Conservation (phyloP, 2,113 vertebrate species). For the Mugil cephalus region DNA sequence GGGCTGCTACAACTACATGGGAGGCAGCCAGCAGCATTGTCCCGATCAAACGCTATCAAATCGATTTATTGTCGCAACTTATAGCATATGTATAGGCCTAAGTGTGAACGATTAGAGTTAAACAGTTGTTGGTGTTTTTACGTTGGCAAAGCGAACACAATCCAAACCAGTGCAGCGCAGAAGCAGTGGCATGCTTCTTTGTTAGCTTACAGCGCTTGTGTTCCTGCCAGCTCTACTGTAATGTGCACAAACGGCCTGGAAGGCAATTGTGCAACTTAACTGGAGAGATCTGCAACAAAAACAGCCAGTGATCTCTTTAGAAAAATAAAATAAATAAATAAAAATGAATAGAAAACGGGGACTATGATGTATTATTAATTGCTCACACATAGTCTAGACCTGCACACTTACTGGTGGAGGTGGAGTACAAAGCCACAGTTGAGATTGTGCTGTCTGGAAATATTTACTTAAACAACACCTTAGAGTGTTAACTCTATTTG, state of each 20-base stretch:
- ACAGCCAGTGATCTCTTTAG: not conserved
- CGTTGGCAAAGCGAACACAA: conserved; percentile 45
- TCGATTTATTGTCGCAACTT: not conserved
- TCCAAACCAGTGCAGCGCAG: conserved; percentile 39
- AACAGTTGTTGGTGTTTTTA: not conserved
- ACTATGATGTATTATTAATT: conserved; percentile 43
- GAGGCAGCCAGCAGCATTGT: not conserved
- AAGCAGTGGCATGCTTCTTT: conserved; percentile 75
- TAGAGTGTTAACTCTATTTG: too few relatives aligned
- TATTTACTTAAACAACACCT: not conserved
- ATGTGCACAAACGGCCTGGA: conserved; percentile 31
- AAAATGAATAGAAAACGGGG: not conserved
- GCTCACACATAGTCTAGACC: conserved; percentile 33
- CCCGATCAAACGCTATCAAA: not conserved
- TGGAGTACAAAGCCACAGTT: not conserved
- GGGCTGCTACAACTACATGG: conserved; percentile 1
- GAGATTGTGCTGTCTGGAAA: not conserved
- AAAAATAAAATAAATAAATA: not conserved
- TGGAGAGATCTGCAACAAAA: conserved; percentile 30
- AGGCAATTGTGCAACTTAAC: conserved; percentile 33
- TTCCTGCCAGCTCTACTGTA: conserved; percentile 34
- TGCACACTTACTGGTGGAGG: conserved; percentile 14
- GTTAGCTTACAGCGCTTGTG: conserved; percentile 66
- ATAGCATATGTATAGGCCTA: not conserved
- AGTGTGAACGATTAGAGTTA: not conserved